phyloP scores from a whole-genome alignment of 2,888 invertebrate species.

The Drosophila rellima region DNA sequence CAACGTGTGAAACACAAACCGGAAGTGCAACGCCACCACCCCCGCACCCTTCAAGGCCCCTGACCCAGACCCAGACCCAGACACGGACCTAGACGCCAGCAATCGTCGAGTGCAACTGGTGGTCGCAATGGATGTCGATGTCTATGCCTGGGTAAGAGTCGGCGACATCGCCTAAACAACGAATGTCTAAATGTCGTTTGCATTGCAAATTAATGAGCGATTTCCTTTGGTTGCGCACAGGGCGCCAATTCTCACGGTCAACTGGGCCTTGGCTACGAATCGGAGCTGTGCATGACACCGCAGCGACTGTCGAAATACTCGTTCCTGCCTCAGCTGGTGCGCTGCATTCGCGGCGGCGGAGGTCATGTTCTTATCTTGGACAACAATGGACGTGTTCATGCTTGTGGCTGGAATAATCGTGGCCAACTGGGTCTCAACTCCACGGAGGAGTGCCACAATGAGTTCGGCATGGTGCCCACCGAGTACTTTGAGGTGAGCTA shows the following conservation, averaged over 20 bases:
- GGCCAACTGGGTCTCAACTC: constrained; percentile 89
- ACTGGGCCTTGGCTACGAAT: constrained; percentile 89
- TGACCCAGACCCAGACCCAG: constrained; percentile 2
- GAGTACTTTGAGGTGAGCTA: constrained; percentile 85
- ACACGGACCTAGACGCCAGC: background rate
- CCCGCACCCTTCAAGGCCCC: background rate
- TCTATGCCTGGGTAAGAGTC: constrained; percentile 70
- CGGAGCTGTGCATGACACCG: constrained; percentile 89
- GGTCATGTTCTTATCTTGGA: constrained; percentile 91
- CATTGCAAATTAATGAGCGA: constrained; percentile 80
- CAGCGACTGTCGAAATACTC: constrained; percentile 83
- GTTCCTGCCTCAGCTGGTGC: constrained; percentile 86
- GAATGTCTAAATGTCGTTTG: constrained; percentile 50
- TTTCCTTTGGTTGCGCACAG: constrained; percentile 86
- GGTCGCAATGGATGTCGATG: constrained; percentile 59
- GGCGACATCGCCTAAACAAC: constrained; percentile 21
- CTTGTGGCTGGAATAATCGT: constrained; percentile 92
- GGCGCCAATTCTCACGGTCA: constrained; percentile 95
- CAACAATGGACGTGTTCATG: constrained; percentile 89
- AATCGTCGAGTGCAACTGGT: constrained; percentile 61
- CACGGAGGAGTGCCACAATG: constrained; percentile 75
- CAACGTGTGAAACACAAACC: constrained; percentile 78
- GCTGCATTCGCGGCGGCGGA: constrained; percentile 91
- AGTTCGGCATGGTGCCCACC: constrained; percentile 86
- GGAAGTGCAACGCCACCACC: constrained; percentile 66